Conservation (phyloP, 2,888 invertebrate species). For the Achlya flavicornis region DNA sequence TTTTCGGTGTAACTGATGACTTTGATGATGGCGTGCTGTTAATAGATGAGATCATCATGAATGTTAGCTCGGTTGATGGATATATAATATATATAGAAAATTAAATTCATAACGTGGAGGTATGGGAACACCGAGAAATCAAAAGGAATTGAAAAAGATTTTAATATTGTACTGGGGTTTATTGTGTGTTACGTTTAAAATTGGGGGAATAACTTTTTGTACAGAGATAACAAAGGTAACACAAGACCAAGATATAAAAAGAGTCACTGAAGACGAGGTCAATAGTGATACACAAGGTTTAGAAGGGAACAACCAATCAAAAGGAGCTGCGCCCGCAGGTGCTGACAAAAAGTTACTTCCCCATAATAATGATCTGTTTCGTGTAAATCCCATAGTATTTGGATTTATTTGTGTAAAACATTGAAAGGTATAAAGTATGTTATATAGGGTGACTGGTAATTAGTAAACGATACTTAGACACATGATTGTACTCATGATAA, state of each 20-base stretch:
- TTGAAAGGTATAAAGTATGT: not conserved
- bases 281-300: too few relatives aligned
- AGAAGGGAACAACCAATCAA: not conserved
- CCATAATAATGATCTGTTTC: not conserved
- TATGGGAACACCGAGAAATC: not conserved
- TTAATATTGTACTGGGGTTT: not conserved
- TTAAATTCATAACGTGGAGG: slow-evolving; percentile 16
- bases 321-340: not conserved
- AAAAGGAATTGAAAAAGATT: not conserved
- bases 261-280: too few relatives aligned
- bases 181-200: not conserved
- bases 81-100: slow-evolving; percentile 28
- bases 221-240: too few relatives aligned
- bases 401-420: slow-evolving; percentile 2
- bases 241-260: too few relatives aligned
- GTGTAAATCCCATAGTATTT: slow-evolving; percentile 9
- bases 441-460: slow-evolving; percentile 14
- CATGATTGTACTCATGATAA: too few relatives aligned
- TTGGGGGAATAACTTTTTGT: not conserved
- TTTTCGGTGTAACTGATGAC: slow-evolving; percentile 83
- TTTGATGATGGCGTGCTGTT: slow-evolving; percentile 82
- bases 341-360: not conserved
- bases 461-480: too few relatives aligned
- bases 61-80: slow-evolving; percentile 50
- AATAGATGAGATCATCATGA: slow-evolving; percentile 77